Evolutionary conservation across 1,140 invertebrate genomes (phyloP).

Genomic region (Lysiphlebus fabarum): DNA sequence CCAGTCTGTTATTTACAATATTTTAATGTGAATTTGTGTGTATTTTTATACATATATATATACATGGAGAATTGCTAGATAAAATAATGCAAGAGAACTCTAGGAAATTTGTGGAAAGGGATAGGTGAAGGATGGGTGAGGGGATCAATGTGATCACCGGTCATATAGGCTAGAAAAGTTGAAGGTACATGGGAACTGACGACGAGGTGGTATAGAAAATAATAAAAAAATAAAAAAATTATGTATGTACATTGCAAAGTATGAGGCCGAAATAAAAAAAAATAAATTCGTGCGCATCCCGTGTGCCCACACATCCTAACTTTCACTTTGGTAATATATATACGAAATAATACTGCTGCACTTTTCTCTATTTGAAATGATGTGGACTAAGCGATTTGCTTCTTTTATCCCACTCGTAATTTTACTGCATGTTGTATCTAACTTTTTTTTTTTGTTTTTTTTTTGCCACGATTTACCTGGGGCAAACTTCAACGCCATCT

Average conservation of each 20-base stretch:
- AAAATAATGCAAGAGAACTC: too few species aligned
- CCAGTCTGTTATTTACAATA: too few species aligned
- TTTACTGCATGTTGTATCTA: not conserved
- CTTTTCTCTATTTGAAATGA: slow-evolving; percentile 28
- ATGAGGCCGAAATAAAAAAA: slow-evolving; percentile 50
- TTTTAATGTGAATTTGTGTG: too few species aligned
- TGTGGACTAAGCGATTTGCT: slow-evolving; percentile 14
- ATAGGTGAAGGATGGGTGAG: slow-evolving; percentile 8
- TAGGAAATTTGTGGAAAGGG: not conserved
- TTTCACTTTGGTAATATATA: slow-evolving; percentile 50
- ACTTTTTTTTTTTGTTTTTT: not conserved
- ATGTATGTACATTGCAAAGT: slow-evolving; percentile 1
- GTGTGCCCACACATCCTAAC: slow-evolving; percentile 55
- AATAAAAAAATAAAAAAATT: slow-evolving; percentile 40
- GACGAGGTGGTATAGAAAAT: not conserved
- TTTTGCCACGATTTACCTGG: not conserved
- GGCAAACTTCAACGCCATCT: too few species aligned
- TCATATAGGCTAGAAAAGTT: slow-evolving; percentile 48
- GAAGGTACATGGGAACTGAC: slow-evolving; percentile 47
- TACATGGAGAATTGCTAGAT: too few species aligned
- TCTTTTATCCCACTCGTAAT: not conserved
- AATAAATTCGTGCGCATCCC: slow-evolving; percentile 58
- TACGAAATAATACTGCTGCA: not conserved
- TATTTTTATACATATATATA: too few species aligned
- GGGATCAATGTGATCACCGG: slow-evolving; percentile 36